These are phyloP conservation scores for Diaprepes abbreviatus DNA, from an alignment of 2,888 invertebrate species.

Conservation along the genomic window DNA sequence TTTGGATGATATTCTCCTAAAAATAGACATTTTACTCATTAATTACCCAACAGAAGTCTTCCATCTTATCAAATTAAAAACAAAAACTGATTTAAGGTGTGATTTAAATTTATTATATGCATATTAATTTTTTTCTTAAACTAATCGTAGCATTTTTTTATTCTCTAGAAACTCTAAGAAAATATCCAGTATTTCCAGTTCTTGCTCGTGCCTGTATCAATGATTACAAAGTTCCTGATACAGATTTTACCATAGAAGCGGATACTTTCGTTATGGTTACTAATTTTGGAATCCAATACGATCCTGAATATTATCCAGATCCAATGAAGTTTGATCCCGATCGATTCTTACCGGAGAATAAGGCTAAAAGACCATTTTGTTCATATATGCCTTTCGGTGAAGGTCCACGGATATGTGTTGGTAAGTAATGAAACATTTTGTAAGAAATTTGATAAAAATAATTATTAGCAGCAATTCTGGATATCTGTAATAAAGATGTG, in stretches of 20 bases:
- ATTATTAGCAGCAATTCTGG: no score
- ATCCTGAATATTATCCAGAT: conserved; percentile 66
- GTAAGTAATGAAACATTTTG: conserved; percentile 63
- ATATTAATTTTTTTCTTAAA: no score
- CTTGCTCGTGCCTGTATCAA: conserved; percentile 55
- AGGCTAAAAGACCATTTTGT: conserved; percentile 56
- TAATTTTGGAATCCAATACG: conserved; percentile 57
- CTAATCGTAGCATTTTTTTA: neutral
- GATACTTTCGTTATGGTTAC: conserved; percentile 52
- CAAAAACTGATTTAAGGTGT: no score
- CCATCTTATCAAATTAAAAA: no score
- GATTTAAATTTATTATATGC: no score
- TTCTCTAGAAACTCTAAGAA: conserved; percentile 59
- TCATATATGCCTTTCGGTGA: conserved; percentile 68
- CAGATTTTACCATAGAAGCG: conserved; percentile 53
- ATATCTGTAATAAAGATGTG: no score
- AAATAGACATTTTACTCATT: no score
- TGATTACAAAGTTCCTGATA: conserved; percentile 57
- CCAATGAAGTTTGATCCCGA: conserved; percentile 76
- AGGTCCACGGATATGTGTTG: conserved; percentile 73
- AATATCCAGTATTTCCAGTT: conserved; percentile 58
- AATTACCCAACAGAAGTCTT: no score
- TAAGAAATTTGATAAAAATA: no score
- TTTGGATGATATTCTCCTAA: no score
- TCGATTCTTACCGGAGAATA: conserved; percentile 71